Conservation (phyloP, 2,113 vertebrate genomes). For the Coreoperca whiteheadi region DNA sequence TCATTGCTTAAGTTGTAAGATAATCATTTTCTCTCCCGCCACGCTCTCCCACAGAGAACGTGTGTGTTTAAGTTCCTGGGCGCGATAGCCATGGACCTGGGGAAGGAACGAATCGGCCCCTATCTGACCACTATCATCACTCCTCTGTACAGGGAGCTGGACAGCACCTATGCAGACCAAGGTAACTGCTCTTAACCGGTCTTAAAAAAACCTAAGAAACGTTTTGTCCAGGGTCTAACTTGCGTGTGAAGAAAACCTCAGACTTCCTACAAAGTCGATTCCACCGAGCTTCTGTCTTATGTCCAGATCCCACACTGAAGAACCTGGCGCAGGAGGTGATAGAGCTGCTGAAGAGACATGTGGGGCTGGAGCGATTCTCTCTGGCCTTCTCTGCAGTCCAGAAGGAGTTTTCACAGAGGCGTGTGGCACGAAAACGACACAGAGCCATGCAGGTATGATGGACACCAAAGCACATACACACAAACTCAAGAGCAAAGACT, state of each 20-base stretch:
- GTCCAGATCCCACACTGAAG: conserved; percentile 92
- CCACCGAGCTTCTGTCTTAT: not conserved
- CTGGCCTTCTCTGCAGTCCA: conserved; percentile 92
- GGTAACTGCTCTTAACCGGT: conserved; percentile 77
- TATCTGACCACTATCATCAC: conserved; percentile 91
- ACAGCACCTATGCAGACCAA: conserved; percentile 96
- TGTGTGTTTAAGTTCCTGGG: conserved; percentile 98
- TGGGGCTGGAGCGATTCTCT: conserved; percentile 92
- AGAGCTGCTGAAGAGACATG: conserved; percentile 92
- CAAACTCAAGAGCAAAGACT: rapidly evolving
- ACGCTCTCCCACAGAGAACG: conserved; percentile 87
- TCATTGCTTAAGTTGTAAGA: not conserved
- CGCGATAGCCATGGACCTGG: conserved; percentile 92
- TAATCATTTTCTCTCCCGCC: not conserved
- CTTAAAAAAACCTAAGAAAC: not conserved
- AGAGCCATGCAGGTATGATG: conserved; percentile 90
- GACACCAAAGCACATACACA: rapidly evolving
- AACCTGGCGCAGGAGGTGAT: conserved; percentile 96
- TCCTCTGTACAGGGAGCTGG: conserved; percentile 94
- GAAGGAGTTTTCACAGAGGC: conserved; percentile 89
- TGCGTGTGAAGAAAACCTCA: not conserved
- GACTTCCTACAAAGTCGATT: not conserved
- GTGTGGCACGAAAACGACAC: conserved; percentile 89
- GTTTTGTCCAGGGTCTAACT: not conserved
- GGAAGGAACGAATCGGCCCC: conserved; percentile 87